Base-by-base conservation (phyloP, 1,140 invertebrate genomes). In the Palaemon carinicauda region DNA sequence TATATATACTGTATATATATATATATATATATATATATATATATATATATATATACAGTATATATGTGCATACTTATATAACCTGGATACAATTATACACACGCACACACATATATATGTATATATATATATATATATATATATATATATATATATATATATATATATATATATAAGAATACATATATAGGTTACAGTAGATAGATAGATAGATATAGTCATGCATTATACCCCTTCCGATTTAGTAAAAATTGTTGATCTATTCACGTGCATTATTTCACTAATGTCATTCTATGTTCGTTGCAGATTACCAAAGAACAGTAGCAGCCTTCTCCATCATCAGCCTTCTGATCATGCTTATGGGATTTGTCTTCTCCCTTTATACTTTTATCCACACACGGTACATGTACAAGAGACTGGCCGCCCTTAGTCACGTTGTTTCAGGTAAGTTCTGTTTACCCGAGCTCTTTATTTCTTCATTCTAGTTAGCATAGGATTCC, bases 361-460 rank as follows among this genome's bases (percentile, higher is more conserved):
- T 97, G 94, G 95, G 95, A 0, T 94, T 96, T 69, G 93, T 94
- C 1, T 97, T 97, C 91, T 96, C 96, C 4, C 93, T 96, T 83
- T 97, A 97, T 90, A 96, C 96, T 7, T 96, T 97, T 91, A 93
- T 93, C 86, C 96, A 97, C 90, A 95, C 96, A 14, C 93, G 96
- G 12, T 97, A 97, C 90, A 97, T 96, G 94, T 97, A 97, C 92
- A 97, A 97, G 91, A 92, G 96, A 51, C 92, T 97, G 24, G 96
- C 96, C 12, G 96, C 95, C 0, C 95, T 96, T 21, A 95, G 97
- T 87, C 95, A 97, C 90, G 95, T 97, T 90, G 95, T 97, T 75
- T 94, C 95, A 91, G 95, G 96, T 96, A 92, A 94, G 92, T 93
- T n/a, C 29, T 51, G n/a, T 15, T 7, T 19, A 17, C 12, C n/a